Conservation (phyloP, 2,888 invertebrate genomes). For the Ashinkailepas kermadecensis region DNA sequence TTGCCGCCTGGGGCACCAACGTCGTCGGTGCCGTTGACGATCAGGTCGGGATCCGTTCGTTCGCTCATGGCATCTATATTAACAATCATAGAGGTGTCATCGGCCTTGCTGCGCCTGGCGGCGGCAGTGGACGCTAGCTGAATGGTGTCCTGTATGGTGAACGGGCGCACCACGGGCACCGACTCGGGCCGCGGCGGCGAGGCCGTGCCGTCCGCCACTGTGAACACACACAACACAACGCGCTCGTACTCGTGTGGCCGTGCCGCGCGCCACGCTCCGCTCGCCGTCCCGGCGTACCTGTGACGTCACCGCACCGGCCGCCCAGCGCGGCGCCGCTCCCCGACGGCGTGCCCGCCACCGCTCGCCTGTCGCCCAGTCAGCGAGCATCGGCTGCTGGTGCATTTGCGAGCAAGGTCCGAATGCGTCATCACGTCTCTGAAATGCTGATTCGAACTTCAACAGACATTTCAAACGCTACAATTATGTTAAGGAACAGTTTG, state of each 20-base stretch:
- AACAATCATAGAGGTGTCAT: conserved; percentile 43
- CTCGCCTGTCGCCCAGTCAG: background rate
- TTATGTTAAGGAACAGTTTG: too few species aligned
- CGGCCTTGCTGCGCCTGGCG: conserved; percentile 29
- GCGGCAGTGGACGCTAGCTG: conserved; percentile 32
- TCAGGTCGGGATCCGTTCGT: background rate
- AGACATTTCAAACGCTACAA: too few species aligned
- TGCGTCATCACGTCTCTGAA: too few species aligned
- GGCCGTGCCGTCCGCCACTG: conserved; percentile 1
- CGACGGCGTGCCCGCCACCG: background rate
- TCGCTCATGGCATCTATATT: conserved; percentile 39
- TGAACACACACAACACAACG: conserved; percentile 9
- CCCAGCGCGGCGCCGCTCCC: background rate
- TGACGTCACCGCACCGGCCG: background rate
- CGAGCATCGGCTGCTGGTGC: too few species aligned
- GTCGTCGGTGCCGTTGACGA: conserved; percentile 19
- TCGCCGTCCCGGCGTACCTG: background rate
- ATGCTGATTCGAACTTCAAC: too few species aligned
- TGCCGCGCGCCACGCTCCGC: background rate
- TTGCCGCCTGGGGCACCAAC: background rate
- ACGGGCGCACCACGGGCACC: conserved; percentile 35
- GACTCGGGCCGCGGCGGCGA: conserved; percentile 35
- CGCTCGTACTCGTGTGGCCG: background rate
- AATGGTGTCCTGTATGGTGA: conserved; percentile 38
- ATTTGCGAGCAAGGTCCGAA: too few species aligned